phyloP scores from a whole-genome alignment of 2,888 invertebrate species.

The Andrena flavipes region DNA sequence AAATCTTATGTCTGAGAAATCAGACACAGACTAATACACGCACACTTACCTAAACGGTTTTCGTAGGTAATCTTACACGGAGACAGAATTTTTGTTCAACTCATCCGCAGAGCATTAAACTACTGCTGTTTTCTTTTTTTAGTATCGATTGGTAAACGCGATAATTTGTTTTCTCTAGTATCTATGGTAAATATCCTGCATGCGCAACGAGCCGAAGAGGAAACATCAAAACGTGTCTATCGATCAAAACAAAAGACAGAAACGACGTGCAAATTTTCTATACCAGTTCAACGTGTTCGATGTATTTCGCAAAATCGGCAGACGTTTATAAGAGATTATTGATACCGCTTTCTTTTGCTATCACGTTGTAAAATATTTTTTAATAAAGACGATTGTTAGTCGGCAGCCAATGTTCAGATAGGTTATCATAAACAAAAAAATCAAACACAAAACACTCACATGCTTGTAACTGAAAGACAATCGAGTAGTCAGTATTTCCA shows the following conservation, averaged over 20 bases:
- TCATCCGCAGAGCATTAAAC: constrained; percentile 30
- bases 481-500: constrained; percentile 31
- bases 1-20: constrained; percentile 57
- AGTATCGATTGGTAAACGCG: constrained; percentile 24
- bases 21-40: constrained; percentile 54
- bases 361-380: constrained; percentile 80
- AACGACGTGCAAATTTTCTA: constrained; percentile 34
- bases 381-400: constrained; percentile 78
- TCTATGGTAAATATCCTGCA: constrained; percentile 55
- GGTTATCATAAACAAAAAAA: constrained; percentile 48
- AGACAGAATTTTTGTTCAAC: constrained; percentile 39
- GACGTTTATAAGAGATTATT: constrained; percentile 28
- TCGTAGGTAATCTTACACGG: constrained; percentile 49
- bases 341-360: constrained; percentile 68
- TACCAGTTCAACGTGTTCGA: constrained; percentile 9
- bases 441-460: constrained; percentile 54
- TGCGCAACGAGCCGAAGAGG: constrained; percentile 14
- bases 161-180: constrained; percentile 58
- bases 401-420: constrained; percentile 20
- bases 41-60: constrained; percentile 57
- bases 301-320: constrained; percentile 13
- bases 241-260: constrained; percentile 55
- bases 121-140: constrained; percentile 11
- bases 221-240: constrained; percentile 43
- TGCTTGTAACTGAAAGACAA: constrained; percentile 39